Conservation (phyloP, 2,888 invertebrate genomes). For the Tillus elongatus region DNA sequence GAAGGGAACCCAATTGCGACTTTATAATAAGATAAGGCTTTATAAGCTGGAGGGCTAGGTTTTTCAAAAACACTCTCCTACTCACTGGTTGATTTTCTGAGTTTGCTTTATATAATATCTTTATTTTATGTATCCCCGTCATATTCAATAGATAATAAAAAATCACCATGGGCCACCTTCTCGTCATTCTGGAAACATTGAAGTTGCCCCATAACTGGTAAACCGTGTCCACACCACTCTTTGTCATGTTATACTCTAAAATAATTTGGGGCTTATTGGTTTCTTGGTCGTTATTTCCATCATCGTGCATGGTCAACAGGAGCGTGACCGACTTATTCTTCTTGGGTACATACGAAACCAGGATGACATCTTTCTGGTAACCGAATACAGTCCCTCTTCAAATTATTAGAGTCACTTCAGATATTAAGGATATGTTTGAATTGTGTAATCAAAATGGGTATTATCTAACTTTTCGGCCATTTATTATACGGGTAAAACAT, state of each 20-base stretch:
- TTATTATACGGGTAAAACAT: too few relatives aligned
- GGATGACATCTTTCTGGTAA: conserved; percentile 17
- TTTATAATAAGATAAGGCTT: too few relatives aligned
- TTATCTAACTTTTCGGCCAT: too few relatives aligned
- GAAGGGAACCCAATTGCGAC: too few relatives aligned
- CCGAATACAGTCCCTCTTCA: conserved; percentile 15
- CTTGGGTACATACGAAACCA: conserved; percentile 24
- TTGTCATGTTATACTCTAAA: conserved; percentile 14
- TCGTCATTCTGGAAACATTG: conserved; percentile 15
- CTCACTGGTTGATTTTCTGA: background rate
- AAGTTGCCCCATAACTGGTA: conserved; percentile 21
- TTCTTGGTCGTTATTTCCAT: conserved; percentile 16
- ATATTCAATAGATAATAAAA: conserved; percentile 17
- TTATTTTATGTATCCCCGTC: background rate
- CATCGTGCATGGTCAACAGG: conserved; percentile 12
- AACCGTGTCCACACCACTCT: conserved; percentile 22
- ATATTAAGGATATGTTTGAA: too few relatives aligned
- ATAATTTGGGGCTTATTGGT: conserved; percentile 15
- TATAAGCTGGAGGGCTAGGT: background rate
- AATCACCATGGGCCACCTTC: conserved; percentile 8
- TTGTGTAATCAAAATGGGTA: too few relatives aligned
- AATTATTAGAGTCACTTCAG: too few relatives aligned
- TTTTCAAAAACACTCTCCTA: conserved; percentile 1
- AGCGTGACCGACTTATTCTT: conserved; percentile 17
- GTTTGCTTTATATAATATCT: conserved; percentile 11